Conservation (phyloP, 2,888 invertebrate species). For the Caenorhabditis macrosperma region DNA sequence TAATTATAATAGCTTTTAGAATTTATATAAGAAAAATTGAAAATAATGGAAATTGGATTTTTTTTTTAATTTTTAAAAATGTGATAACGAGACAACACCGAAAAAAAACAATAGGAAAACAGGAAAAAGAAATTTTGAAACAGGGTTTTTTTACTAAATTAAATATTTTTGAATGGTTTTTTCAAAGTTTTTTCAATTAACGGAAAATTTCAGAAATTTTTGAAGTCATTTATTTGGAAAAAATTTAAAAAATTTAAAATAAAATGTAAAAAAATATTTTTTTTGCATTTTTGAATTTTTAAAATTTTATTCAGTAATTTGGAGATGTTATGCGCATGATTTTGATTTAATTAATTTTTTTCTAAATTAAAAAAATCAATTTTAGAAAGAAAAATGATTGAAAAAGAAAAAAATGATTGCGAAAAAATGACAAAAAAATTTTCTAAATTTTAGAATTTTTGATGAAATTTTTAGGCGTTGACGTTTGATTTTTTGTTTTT, state of each 20-base stretch:
- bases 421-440: constrained; percentile 14
- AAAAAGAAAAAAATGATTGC: neutral
- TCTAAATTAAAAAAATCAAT: neutral
- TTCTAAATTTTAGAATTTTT: neutral
- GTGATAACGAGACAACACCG: too few relatives aligned
- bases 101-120: too few relatives aligned
- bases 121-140: neutral
- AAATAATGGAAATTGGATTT: too few relatives aligned
- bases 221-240: too few relatives aligned
- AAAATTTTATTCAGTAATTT: neutral
- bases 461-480: neutral
- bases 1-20: too few relatives aligned
- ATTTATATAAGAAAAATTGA: too few relatives aligned
- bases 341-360: neutral
- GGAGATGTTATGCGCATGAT: neutral
- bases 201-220: too few relatives aligned
- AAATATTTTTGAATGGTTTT: neutral
- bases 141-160: neutral
- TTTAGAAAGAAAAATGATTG: neutral
- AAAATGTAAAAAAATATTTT: too few relatives aligned
- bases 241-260: neutral
- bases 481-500: too few relatives aligned
- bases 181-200: too few relatives aligned
- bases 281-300: too few relatives aligned
- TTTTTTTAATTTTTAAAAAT: too few relatives aligned